These are phyloP conservation scores for Anthonomus grandis DNA, from an alignment of 1,140 invertebrate species.

Conservation along the genomic window DNA sequence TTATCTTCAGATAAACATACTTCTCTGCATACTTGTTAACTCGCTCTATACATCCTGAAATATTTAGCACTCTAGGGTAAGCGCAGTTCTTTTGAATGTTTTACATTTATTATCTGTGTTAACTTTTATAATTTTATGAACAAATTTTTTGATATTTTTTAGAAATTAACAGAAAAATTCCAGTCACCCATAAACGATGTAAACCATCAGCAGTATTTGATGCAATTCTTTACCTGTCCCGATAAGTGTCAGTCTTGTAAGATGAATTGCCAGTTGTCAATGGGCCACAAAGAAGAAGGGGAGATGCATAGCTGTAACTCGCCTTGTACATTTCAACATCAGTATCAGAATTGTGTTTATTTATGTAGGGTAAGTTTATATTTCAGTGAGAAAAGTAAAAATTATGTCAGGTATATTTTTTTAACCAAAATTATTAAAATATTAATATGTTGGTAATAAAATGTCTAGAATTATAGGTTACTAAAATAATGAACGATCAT, in stretches of 20 bases:
- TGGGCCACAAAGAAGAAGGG: conserved; percentile 73
- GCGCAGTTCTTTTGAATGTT: no score
- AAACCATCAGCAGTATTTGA: conserved; percentile 66
- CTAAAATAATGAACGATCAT: no score
- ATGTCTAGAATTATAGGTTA: no score
- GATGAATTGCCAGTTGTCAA: conserved; percentile 66
- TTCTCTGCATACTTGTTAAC: no score
- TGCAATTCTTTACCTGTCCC: conserved; percentile 78
- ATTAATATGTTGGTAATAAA: no score
- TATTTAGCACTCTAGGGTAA: no score
- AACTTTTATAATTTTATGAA: no score
- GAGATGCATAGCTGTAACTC: conserved; percentile 57
- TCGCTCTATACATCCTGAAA: no score
- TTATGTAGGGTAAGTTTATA: conserved; percentile 58
- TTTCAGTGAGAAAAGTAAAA: conserved; percentile 3
- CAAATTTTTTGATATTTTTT: no score
- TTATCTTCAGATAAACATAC: no score
- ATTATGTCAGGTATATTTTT: neutral
- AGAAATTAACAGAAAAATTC: conserved; percentile 76
- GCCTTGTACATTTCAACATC: conserved; percentile 69
- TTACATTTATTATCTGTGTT: no score
- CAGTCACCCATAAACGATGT: conserved; percentile 64
- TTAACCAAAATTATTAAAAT: no score
- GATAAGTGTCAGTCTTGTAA: conserved; percentile 70
- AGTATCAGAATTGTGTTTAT: conserved; percentile 75